phyloP scores from a whole-genome alignment of 2,797 vertebrate species.

The Perodicticus potto region DNA sequence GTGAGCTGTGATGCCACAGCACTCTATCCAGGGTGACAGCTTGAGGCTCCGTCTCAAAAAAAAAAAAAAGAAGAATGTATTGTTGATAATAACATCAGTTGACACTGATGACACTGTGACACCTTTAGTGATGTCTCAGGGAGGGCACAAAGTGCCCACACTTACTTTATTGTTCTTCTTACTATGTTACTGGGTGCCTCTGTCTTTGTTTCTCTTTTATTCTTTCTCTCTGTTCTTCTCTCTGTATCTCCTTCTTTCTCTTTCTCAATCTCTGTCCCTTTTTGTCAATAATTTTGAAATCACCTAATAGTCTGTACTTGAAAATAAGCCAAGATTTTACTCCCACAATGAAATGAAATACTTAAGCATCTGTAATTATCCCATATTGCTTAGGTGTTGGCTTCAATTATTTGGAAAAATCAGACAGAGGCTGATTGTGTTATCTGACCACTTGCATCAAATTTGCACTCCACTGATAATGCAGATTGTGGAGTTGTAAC shows the following conservation, averaged over 20 bases:
- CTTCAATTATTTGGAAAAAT: conserved; percentile 15
- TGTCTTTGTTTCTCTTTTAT: background rate
- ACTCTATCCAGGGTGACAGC: no score
- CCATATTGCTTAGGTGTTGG: background rate
- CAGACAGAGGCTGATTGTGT: background rate
- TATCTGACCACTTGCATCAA: background rate
- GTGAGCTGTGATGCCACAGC: no score
- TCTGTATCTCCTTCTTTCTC: background rate
- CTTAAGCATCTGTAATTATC: background rate
- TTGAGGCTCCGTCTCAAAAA: no score
- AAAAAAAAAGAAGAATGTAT: background rate
- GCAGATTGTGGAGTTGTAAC: background rate
- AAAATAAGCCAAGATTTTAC: background rate
- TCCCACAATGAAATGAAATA: background rate
- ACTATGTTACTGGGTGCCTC: background rate
- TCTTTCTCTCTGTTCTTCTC: background rate
- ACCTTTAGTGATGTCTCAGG: background rate
- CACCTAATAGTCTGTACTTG: background rate
- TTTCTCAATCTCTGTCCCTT: background rate
- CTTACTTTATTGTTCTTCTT: background rate
- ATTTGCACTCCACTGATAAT: background rate
- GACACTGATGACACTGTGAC: background rate
- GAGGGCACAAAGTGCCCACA: background rate
- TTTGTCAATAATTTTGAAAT: conserved; percentile 20
- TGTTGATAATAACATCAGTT: background rate